Conservation (phyloP, 2,113 vertebrate genomes). For the Tor tambroides region DNA sequence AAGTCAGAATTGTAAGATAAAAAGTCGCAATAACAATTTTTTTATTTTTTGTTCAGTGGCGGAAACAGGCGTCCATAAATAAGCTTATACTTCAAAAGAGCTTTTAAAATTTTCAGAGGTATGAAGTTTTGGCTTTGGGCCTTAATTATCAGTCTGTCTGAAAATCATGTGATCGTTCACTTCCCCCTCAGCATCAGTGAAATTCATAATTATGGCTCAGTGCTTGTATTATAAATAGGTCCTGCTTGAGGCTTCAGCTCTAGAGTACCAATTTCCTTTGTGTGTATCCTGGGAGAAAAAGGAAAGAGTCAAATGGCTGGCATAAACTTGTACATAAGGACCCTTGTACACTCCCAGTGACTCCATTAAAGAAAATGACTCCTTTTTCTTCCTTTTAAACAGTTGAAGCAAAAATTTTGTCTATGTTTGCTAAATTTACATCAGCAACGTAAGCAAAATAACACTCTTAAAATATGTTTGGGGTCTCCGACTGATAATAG, state of each 20-base stretch:
- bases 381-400: background rate
- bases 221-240: constrained; percentile 32
- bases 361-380: constrained; percentile 1
- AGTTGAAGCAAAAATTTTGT: background rate
- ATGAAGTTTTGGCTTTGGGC: constrained; percentile 5
- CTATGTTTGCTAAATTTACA: background rate
- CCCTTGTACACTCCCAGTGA: background rate
- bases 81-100: background rate
- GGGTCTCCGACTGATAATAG: background rate
- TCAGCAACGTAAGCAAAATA: background rate
- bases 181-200: constrained; percentile 20
- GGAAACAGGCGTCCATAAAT: too few relatives aligned
- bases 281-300: constrained; percentile 22
- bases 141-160: constrained; percentile 15
- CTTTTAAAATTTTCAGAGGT: background rate
- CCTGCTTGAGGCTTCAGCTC: background rate
- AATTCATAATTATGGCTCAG: constrained; percentile 5
- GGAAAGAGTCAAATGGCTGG: background rate
- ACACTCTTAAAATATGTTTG: background rate
- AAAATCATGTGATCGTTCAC: constrained; percentile 14
- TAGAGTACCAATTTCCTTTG: constrained; percentile 4
- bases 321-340: background rate
- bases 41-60: too few relatives aligned
- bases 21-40: too few relatives aligned
- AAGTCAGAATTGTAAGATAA: too few relatives aligned